Evolutionary conservation across 2,888 invertebrate species (phyloP), one percentile per base, ranked within the genome.

Genomic region (Dryomyza anilis): DNA sequence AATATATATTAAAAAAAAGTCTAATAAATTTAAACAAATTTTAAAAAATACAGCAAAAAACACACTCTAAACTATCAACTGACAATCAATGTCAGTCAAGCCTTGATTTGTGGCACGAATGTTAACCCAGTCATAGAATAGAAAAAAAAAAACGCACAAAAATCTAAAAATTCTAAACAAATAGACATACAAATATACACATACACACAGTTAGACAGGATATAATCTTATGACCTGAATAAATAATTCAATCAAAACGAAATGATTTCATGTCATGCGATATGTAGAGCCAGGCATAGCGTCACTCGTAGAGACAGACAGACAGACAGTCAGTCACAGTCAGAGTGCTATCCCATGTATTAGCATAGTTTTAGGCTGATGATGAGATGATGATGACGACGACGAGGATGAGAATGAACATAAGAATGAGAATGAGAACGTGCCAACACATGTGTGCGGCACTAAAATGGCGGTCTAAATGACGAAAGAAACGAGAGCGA

Each of bases 171-270:
- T n/a, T n/a, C n/a, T n/a, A n/a, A n/a, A 48, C 46, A 19, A 48
- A 48, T 10, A 48, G 19, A 19, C 16, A 25, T 16, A 50, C 4
- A 52, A 23, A 25, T 12, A 53, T 53, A n/a, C 16, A 29, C 29
- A 53, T n/a, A 29, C 30, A 29, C 53, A 30, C 53, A 53, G 7
- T n/a, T 16, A 21, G 30, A 53, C 57, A 36, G 33, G 14, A 55
- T 16, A 43, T 57, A 61, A 52, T 61, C 30, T 50, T 62, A 58
- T 67, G 67, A 65, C 67, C 67, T 55, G 67, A 58, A 67, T 67
- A 63, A 65, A 63, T 67, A 65, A 67, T 67, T 67, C 64, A 67
- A 65, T 67, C 59, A 59, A 59, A 59, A n/a, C 14, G 46, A 19
- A 33, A 45, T 29, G 19, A 19, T 10, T 7, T 23, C 19, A 27